A percentile compares a stretch with the other conserved stretches of the same genome.
phyloP scores from a whole-genome alignment of 1,140 invertebrate species.

The Cydia splendana region DNA sequence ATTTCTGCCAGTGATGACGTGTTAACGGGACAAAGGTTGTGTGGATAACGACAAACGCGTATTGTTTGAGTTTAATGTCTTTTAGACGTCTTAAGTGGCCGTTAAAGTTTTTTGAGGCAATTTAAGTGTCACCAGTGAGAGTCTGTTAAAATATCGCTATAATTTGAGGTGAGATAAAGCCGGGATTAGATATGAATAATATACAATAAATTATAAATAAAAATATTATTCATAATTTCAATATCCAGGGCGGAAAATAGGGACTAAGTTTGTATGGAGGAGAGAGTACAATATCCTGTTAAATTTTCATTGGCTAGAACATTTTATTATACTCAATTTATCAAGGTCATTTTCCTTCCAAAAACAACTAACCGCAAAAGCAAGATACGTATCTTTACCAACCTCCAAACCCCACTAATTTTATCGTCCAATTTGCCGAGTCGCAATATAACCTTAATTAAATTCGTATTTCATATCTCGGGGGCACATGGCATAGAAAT shows the following conservation, averaged over 20 bases:
- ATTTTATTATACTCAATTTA: not conserved
- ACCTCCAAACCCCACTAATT: slow-evolving; percentile 39
- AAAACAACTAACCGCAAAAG: not conserved
- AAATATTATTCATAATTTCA: too few relatives aligned
- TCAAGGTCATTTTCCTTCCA: not conserved
- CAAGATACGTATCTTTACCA: not conserved
- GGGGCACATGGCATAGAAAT: slow-evolving; percentile 45
- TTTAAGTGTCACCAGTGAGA: not conserved
- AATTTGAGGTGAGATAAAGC: too few relatives aligned
- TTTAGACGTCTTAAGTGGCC: not conserved
- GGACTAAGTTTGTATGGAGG: too few relatives aligned
- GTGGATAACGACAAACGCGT: not conserved
- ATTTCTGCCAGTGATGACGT: slow-evolving; percentile 5
- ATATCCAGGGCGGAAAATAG: too few relatives aligned
- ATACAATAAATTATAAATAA: too few relatives aligned
- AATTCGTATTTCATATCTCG: slow-evolving; percentile 57
- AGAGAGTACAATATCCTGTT: too few relatives aligned
- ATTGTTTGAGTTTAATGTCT: slow-evolving; percentile 12
- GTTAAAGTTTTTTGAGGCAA: not conserved
- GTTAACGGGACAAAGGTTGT: not conserved
- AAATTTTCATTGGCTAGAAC: too few relatives aligned
- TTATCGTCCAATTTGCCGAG: slow-evolving; percentile 46
- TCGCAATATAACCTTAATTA: slow-evolving; percentile 56
- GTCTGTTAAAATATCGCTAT: too few relatives aligned
- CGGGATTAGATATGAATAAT: too few relatives aligned